phyloP scores from a whole-genome alignment of 2,888 invertebrate genomes.

The Subacronicta megacephala region DNA sequence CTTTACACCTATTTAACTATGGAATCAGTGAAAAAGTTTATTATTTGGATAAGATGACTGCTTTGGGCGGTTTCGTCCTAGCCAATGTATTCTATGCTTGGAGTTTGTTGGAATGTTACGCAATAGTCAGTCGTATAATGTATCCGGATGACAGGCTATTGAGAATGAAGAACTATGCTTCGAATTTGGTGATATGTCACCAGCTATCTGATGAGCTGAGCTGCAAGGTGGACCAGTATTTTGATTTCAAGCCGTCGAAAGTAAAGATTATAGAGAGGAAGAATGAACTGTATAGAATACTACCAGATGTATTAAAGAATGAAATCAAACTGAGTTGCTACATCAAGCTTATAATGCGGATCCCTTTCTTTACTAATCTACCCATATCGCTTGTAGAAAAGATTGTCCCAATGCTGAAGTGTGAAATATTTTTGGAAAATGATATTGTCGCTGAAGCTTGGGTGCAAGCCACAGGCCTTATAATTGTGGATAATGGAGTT shows the following conservation, averaged over 20 bases:
- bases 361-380: conserved; percentile 33
- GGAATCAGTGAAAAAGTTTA: conserved; percentile 25
- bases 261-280: conserved; percentile 8
- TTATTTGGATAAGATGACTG: conserved; percentile 53
- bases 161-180: neutral
- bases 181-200: conserved; percentile 11
- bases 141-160: conserved; percentile 31
- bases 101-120: conserved; percentile 58
- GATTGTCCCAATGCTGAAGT: conserved; percentile 25
- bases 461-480: conserved; percentile 52
- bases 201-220: conserved; percentile 39
- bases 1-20: conserved; percentile 59
- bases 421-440: conserved; percentile 37
- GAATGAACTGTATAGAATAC: conserved; percentile 32
- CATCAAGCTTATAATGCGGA: conserved; percentile 20
- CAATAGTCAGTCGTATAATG: conserved; percentile 34
- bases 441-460: conserved; percentile 39
- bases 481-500: conserved; percentile 60
- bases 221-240: conserved; percentile 31
- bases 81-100: conserved; percentile 61
- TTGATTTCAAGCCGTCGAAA: conserved; percentile 24
- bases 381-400: conserved; percentile 30
- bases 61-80: conserved; percentile 53
- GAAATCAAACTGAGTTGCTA: conserved; percentile 29
- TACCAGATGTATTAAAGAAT: conserved; percentile 32